Evolutionary conservation across 2,113 vertebrate genomes (phyloP), one percentile per base, ranked within the genome.

Genomic region (Hyla sarda): DNA sequence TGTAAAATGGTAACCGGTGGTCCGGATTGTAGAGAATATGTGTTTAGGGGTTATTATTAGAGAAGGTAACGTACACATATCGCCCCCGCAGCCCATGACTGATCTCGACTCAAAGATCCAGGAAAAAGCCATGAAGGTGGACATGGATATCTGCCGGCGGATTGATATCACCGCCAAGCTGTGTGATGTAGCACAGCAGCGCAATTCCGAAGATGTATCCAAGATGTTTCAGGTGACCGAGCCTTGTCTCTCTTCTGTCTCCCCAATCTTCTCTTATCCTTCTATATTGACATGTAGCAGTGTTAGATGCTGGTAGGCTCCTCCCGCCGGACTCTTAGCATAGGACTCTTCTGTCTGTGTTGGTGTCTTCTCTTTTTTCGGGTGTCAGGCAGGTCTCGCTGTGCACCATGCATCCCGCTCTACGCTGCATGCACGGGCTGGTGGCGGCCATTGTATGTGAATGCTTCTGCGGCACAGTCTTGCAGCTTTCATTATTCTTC

Each of bases 91-190:
- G 98, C 95, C 99, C 95, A 98, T 99, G 97, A 96, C 98, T 74
- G 97, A 99, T 92, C 96, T 99, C 96, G 98, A 99, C 94, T 92
- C 96, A 88, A 96, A 98, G 96, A 99, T 99, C 90, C 98, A 99
- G 93, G 98, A 99, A 94, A 99, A 99, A 91, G 98, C 98, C 92
- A 95, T 98, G 94, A 96, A 95, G 88, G 98, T 99, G 91, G 98
- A 99, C 95, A 99, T 99, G 98, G 98, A 99, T 95, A 99, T 99
- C 96, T 99, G 98, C 91, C 94, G 98, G 60, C 94, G 98, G 56
- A 99, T 99, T 88, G 98, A 99, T 93, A 99, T 99, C 96, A 99
- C 98, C 28, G 98, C 98, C 89, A 99, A 98, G 93, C 96, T 99
- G 93, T 99, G 98, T 28, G 98, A 99, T 88, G 97, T 99, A 71